Conservation (phyloP, 2,888 invertebrate species). For the Euspilapteryx auroguttella region DNA sequence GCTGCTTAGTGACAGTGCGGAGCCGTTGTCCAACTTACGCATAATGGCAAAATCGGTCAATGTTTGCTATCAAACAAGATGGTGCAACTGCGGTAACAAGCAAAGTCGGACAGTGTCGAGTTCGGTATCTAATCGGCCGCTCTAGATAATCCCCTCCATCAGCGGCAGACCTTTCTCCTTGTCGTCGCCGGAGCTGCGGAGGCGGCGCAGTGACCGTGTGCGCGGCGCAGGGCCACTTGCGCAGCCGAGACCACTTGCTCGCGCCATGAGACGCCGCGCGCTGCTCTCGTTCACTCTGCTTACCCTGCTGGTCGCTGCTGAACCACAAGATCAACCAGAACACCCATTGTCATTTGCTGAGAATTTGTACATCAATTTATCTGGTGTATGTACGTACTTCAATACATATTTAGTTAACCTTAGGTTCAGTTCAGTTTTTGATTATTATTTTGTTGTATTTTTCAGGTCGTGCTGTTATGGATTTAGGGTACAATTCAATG, state of each 20-base stretch:
- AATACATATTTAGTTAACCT: conserved; percentile 4
- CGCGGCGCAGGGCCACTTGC: not conserved
- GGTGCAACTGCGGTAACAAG: too few relatives aligned
- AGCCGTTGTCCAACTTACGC: too few relatives aligned
- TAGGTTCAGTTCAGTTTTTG: conserved; percentile 4
- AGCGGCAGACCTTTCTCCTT: too few relatives aligned
- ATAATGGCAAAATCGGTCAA: too few relatives aligned
- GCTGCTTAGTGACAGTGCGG: too few relatives aligned
- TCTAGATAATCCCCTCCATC: conserved; percentile 44
- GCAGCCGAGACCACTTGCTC: not conserved
- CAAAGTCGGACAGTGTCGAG: too few relatives aligned
- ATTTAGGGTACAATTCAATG: conserved; percentile 29
- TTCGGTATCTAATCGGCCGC: too few relatives aligned
- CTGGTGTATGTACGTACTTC: conserved; percentile 36
- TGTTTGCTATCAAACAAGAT: too few relatives aligned
- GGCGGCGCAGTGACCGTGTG: not conserved
- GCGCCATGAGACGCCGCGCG: not conserved
- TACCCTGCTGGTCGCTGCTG: not conserved
- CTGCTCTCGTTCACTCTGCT: not conserved
- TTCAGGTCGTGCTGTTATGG: conserved; percentile 48
- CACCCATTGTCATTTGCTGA: conserved; percentile 38
- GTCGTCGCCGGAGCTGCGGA: not conserved
- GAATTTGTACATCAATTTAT: conserved; percentile 36
- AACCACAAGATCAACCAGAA: conserved; percentile 5
- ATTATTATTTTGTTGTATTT: conserved; percentile 7